Evolutionary conservation across 2,113 vertebrate genomes (phyloP), one percentile per base, ranked within the genome.

Genomic region (Xiphophorus maculatus): DNA sequence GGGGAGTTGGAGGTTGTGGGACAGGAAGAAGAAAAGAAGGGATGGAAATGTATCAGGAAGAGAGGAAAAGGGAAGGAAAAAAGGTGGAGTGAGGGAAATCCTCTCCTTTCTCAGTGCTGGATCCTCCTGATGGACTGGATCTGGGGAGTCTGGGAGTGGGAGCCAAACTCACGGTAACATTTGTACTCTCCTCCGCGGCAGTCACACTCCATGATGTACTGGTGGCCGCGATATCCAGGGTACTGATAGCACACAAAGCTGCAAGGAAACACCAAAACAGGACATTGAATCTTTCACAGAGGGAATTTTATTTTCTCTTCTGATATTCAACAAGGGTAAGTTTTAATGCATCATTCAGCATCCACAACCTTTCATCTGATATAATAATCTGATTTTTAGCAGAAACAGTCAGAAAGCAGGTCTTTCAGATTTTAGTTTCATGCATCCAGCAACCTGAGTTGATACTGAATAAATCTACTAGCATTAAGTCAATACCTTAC

Each of bases 231-330:
- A 90, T 99, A 99, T 29, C 97, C 97, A 0, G 97, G 97, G 75
- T 95, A 99, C 93, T 99, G 98, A 93, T 99, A 99, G 94, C 97
- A 96, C 92, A 98, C 97, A 91, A 96, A 98, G 51, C 97, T 98
- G 74, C 65, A 84, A 67, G 62, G 86, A 84, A 3, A 73, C 51
- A 67, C 17, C 22, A 65, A 15, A 71, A 61, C 1, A 15, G 17
- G 0, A 6, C 15, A 62, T 8, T 33, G 42, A 22, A 72, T 3
- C 8, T n/a, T 10, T 10, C 25, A 58, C 22, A 9, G 3, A 58
- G 22, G 17, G 25, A 25, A 58, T 58, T 58, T 58, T 25, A 3
- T 58, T 58, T n/a, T 58, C 8, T 58, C 22, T 58, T 58, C 22
- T 25, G 25, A 58, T n/a, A 9, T 25, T 25, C 8, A 3, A n/a